These are phyloP conservation scores for Cliona cf. orientalis DNA, from an alignment of 37 sponge, comb jelly and placozoan genomes.

Conservation along the genomic window DNA sequence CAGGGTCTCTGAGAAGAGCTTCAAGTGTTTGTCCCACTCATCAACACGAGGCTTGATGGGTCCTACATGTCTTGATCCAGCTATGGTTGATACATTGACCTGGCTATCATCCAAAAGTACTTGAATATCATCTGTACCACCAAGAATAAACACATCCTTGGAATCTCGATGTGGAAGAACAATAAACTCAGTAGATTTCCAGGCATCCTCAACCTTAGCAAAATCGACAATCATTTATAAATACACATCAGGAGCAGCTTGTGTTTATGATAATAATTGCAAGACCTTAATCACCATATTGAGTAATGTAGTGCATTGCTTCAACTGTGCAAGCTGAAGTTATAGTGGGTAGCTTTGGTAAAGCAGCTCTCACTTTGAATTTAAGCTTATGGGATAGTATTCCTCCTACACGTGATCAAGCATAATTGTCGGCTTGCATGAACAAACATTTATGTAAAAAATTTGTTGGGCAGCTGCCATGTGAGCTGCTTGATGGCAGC, in stretches of 20 bases:
- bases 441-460: too few species aligned
- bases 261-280: too few species aligned
- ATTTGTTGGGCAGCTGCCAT: too few species aligned
- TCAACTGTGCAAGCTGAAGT: too few species aligned
- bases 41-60: conserved; percentile 96
- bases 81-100: conserved; percentile 93
- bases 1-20: conserved; percentile 94
- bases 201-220: conserved; percentile 95
- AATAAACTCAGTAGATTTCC: conserved; percentile 93
- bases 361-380: too few species aligned
- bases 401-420: too few species aligned
- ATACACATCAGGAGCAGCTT: neutral
- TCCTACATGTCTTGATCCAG: conserved; percentile 96
- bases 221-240: neutral
- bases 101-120: conserved; percentile 95
- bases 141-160: conserved; percentile 97
- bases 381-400: too few species aligned
- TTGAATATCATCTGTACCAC: conserved; percentile 97
- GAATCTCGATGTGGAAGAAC: conserved; percentile 91
- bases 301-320: too few species aligned
- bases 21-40: conserved; percentile 92
- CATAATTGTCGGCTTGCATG: too few species aligned
- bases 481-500: too few species aligned
- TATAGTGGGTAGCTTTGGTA: too few species aligned
- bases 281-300: too few species aligned